Evolutionary conservation across 2,113 vertebrate genomes (phyloP).

Genomic region (Promerops cafer): DNA sequence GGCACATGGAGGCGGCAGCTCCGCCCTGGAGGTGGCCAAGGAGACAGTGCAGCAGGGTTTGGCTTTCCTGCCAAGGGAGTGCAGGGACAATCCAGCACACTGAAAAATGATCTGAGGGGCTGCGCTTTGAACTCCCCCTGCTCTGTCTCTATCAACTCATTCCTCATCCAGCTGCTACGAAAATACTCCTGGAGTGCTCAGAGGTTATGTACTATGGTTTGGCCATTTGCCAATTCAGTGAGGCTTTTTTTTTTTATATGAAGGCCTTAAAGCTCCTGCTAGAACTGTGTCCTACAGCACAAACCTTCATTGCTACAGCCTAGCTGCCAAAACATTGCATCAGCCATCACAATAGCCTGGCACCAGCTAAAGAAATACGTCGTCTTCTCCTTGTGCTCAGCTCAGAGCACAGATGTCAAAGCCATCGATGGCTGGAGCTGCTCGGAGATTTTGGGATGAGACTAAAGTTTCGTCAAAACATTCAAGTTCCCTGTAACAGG

Average conservation of each 20-base stretch:
- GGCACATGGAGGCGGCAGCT: accelerated
- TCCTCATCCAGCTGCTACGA: constrained; percentile 7
- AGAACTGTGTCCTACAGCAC: neutral
- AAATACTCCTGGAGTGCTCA: neutral
- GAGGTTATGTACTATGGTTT: constrained; percentile 7
- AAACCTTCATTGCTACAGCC: neutral
- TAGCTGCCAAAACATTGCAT: constrained; percentile 25
- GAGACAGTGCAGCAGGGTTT: neutral
- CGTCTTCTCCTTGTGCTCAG: neutral
- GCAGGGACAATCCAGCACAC: neutral
- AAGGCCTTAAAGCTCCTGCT: neutral
- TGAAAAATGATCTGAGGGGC: constrained; percentile 9
- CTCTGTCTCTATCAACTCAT: constrained; percentile 8
- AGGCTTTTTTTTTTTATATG: neutral
- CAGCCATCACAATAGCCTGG: neutral
- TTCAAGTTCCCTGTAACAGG: neutral
- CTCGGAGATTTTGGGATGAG: neutral
- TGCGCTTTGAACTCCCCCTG: neutral
- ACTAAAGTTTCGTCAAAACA: neutral
- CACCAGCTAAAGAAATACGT: neutral
- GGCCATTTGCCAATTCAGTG: neutral
- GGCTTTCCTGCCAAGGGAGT: neutral
- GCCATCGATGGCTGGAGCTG: neutral
- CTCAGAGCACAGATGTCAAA: constrained; percentile 1
- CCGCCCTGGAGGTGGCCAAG: neutral